A percentile compares a stretch with the other conserved stretches of the same genome.
Conservation (phyloP, 2,888 invertebrate genomes). For the Spicauda simplicius region DNA sequence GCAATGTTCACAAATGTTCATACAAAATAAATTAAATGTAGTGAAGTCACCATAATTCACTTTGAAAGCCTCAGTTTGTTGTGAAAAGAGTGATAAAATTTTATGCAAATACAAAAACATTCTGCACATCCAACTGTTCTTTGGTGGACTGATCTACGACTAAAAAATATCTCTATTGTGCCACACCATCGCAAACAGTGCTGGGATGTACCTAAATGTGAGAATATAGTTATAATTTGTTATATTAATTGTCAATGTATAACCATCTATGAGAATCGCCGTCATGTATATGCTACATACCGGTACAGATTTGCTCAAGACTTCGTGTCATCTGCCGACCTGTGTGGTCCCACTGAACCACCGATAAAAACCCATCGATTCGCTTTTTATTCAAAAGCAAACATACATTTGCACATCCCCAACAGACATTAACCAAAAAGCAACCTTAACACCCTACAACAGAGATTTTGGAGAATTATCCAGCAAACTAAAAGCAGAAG, state of each 20-base stretch:
- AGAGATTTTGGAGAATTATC: constrained; percentile 10
- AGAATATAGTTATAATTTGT: too few species aligned
- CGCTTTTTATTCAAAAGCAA: constrained; percentile 65
- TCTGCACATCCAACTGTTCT: too few species aligned
- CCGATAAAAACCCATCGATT: constrained; percentile 67
- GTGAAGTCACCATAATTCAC: too few species aligned
- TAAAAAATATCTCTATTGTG: too few species aligned
- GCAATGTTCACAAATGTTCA: too few species aligned
- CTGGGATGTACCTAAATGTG: too few species aligned
- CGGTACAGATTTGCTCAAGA: constrained; percentile 19
- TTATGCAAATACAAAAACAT: too few species aligned
- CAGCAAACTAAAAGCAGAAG: constrained; percentile 27
- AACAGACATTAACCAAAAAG: constrained; percentile 42
- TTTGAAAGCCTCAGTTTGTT: too few species aligned
- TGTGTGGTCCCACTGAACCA: constrained; percentile 70
- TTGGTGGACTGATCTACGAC: too few species aligned
- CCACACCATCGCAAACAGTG: too few species aligned
- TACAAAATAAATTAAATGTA: too few species aligned
- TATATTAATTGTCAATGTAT: background rate
- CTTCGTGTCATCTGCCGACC: constrained; percentile 48
- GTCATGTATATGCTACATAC: background rate
- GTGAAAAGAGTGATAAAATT: too few species aligned
- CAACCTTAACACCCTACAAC: constrained; percentile 50
- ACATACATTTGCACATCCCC: constrained; percentile 42
- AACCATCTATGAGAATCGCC: background rate